Evolutionary conservation across 2,797 vertebrate genomes (phyloP), one percentile per base, ranked within the genome.

Genomic region (Megaceryle alcyon): DNA sequence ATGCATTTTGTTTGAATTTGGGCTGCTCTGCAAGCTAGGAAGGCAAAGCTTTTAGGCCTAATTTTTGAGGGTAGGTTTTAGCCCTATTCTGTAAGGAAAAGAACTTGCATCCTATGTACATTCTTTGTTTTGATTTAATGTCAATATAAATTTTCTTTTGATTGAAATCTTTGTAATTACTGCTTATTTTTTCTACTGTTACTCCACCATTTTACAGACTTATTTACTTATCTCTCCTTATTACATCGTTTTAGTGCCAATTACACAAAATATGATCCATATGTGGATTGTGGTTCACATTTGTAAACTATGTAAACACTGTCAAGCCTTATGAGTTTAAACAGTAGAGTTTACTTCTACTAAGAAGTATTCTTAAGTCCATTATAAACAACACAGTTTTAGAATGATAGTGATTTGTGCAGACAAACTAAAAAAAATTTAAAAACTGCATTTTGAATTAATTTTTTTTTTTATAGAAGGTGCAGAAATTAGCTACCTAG

Each of bases 261-360:
- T 96, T 96, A 89, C 84, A 51, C 57, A 89, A 90, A 96, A 96
- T 94, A 91, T 37, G 75, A 92, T 94, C 87, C 95, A 94, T 93
- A 96, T 96, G 94, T 91, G 93, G 65, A 93, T 94, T 80, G 54
- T 59, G 89, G 83, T 91, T 92, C 82, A 59, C 91, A 86, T 96
- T 94, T 97, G 88, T 89, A 96, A 94, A 94, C 79, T 97, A 91
- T 96, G 91, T 97, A 96, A 97, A 97, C 85, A 95, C 80, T 96
- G 94, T 96, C 96, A 97, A 95, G 87, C 44, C 76, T 86, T 88
- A 92, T 91, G 79, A 96, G 69, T 89, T 95, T 94, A 96, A 96
- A 69, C 82, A 86, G 85, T 54, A 82, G 92, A 91, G 94, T 93
- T 97, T 94, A 90, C 69, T 92, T 95, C 86, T 89, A 15, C 77